Conservation (phyloP, 2,797 vertebrate species). For the Melanotaenia pygmaea region DNA sequence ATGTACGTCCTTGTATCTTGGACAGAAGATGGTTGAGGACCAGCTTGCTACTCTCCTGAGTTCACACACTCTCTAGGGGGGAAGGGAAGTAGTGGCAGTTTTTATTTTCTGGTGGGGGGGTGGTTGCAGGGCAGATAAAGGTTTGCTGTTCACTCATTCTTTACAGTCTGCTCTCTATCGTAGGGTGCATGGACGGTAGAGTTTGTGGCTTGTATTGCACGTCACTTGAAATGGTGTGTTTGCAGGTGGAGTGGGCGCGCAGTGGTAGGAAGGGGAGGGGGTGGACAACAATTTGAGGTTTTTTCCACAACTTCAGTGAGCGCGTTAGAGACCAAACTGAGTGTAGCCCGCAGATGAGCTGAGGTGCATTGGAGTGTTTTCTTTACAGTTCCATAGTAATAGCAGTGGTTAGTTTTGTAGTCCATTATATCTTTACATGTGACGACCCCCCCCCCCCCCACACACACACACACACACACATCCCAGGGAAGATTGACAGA, state of each 20-base stretch:
- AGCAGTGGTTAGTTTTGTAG: conserved; percentile 80
- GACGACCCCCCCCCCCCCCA: conserved; percentile 21
- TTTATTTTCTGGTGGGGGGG: conserved; percentile 4
- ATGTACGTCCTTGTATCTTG: conserved; percentile 56
- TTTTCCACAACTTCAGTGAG: conserved; percentile 66
- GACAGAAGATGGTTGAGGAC: conserved; percentile 66
- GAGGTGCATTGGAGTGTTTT: conserved; percentile 74
- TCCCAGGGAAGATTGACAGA: conserved; percentile 65
- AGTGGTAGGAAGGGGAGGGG: conserved; percentile 1
- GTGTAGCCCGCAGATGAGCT: conserved; percentile 56
- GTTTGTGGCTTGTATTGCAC: conserved; percentile 86
- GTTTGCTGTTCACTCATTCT: conserved; percentile 66
- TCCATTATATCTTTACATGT: conserved; percentile 44
- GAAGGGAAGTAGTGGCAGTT: conserved; percentile 69
- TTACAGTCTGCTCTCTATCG: conserved; percentile 53
- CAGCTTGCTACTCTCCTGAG: conserved; percentile 70
- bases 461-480: not conserved
- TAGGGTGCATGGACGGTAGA: conserved; percentile 78
- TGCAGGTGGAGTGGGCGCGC: conserved; percentile 41
- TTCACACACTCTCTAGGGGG: conserved; percentile 49
- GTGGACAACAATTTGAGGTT: conserved; percentile 48
- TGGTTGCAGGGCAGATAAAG: conserved; percentile 43
- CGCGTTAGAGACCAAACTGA: conserved; percentile 67
- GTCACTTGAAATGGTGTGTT: conserved; percentile 77
- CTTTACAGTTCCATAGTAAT: conserved; percentile 73